Evolutionary conservation across 2,113 vertebrate species (phyloP), one percentile per base, ranked within the genome.

Genomic region (Spea bombifrons): DNA sequence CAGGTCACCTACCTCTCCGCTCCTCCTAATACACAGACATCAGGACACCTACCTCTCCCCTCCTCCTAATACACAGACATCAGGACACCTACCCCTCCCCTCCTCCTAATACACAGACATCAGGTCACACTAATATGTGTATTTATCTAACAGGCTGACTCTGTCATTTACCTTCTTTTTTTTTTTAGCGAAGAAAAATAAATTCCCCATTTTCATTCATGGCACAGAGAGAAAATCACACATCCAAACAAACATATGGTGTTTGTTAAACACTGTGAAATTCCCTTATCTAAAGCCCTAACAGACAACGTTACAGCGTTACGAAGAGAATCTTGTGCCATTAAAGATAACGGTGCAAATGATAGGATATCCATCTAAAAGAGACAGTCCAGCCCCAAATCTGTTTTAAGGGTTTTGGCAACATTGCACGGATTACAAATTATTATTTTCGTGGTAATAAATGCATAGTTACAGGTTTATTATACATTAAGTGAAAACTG

Each of bases 321-420:
- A 79, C 73, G 73, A 80, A 80, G 71, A 73, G 71, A 73, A 80
- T 80, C 77, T 80, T 80, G 45, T 59, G 44, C 50, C 44, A 55
- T 43, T 50, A 59, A 52, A 71, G 49, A 15, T 70, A 48, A 66
- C 70, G 55, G 70, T 52, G 48, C 12, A 65, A 71, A 71, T 78
- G 72, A 78, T 72, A 69, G 72, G 48, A 65, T 63, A 12, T 6
- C 44, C 69, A 16, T 30, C 30, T 30, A 30, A 30, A 30, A 30
- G 30, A 30, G 30, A 30, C 30, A 30, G 30, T 30, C 30, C 30
- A 30, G 2, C 30, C 30, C 30, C 30, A 30, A 30, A 30, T 1
- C 30, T 30, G 30, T 30, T 30, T n/a, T 30, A 30, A 30, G 30
- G 30, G 30, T 30, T 30, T 30, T 30, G 30, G 30, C 30, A 30